Conservation (phyloP, 2,113 vertebrate species). For the Onychostruthus taczanowskii region DNA sequence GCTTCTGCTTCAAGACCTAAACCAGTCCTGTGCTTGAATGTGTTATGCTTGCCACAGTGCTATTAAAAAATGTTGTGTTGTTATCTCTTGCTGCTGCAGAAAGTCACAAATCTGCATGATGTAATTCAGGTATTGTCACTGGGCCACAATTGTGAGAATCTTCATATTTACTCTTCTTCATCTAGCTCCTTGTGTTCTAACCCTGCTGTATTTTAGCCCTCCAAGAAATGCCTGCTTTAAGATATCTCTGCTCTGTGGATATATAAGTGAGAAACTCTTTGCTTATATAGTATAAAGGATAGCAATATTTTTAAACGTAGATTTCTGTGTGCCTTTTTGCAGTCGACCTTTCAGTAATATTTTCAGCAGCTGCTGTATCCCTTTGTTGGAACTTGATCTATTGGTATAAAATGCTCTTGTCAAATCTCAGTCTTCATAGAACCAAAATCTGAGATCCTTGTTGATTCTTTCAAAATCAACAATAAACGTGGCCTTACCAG, state of each 20-base stretch:
- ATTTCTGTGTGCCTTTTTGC: not conserved
- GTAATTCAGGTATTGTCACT: not conserved
- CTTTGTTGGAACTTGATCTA: not conserved
- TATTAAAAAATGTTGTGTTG: not conserved
- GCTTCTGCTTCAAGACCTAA: not conserved
- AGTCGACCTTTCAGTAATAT: not conserved
- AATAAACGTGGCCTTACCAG: not conserved
- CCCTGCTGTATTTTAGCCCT: not conserved
- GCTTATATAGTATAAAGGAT: not conserved
- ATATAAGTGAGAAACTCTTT: not conserved
- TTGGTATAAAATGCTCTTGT: not conserved
- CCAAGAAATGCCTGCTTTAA: not conserved
- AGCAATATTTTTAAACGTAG: not conserved
- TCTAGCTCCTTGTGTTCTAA: not conserved
- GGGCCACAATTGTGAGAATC: not conserved
- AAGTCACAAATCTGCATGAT: not conserved
- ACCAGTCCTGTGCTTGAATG: not conserved
- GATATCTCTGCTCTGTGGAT: not conserved
- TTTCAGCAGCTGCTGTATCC: not conserved
- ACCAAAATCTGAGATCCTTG: not conserved
- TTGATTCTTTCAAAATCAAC: not conserved
- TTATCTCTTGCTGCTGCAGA: not conserved
- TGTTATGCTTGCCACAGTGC: not conserved
- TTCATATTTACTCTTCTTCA: not conserved
- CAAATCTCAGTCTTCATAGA: not conserved